A percentile compares a stretch with the other conserved stretches of the same genome.
Evolutionary conservation across 2,888 invertebrate species (phyloP).

Genomic region (Leucozona laternaria): DNA sequence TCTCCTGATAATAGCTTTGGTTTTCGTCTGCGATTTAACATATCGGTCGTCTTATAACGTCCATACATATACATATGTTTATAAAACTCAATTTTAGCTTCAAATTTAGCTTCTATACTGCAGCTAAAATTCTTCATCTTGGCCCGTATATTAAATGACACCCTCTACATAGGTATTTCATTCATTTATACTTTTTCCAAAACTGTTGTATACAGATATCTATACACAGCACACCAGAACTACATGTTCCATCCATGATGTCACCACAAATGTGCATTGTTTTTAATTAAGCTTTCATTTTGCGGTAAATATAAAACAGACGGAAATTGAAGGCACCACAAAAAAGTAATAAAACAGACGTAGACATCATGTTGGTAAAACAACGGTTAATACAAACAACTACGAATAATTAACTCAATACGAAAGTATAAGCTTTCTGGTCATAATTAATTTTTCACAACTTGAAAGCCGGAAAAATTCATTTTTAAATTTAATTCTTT

Average conservation of each 20-base stretch:
- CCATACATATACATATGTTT: too few relatives aligned
- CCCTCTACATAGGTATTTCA: too few relatives aligned
- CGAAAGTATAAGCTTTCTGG: conserved; percentile 66
- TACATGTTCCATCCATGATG: conserved; percentile 48
- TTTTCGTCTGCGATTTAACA: too few relatives aligned
- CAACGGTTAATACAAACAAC: conserved; percentile 52
- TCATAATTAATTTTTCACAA: conserved; percentile 75
- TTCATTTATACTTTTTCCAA: too few relatives aligned
- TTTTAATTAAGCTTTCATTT: conserved; percentile 76
- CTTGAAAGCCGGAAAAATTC: conserved; percentile 75
- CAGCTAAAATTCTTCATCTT: too few relatives aligned
- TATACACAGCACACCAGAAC: conserved; percentile 1
- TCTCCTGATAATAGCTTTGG: too few relatives aligned
- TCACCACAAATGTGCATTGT: conserved; percentile 74
- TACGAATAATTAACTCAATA: conserved; percentile 72
- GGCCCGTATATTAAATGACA: too few relatives aligned
- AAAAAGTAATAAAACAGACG: conserved; percentile 67
- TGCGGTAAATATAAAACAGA: conserved; percentile 74
- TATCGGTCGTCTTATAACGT: too few relatives aligned
- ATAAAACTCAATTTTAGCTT: too few relatives aligned
- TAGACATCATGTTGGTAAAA: conserved; percentile 48
- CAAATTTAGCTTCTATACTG: too few relatives aligned
- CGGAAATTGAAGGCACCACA: conserved; percentile 74
- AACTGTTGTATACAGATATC: too few relatives aligned
- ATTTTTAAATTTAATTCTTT: conserved; percentile 73